phyloP scores from a whole-genome alignment of 2,888 invertebrate genomes.

The Parnassius smintheus region DNA sequence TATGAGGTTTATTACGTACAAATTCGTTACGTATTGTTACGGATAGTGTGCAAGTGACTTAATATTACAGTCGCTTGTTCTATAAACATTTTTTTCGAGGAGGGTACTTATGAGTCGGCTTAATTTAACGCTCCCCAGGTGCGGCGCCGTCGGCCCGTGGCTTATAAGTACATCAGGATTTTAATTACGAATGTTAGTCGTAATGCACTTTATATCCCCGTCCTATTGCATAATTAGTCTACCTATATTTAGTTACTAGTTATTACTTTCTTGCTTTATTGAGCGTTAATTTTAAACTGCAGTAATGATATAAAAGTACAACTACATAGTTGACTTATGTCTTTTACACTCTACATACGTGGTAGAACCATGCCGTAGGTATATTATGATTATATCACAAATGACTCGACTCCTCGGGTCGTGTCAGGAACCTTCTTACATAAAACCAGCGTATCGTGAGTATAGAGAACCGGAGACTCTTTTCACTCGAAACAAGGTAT shows the following conservation, averaged over 20 bases:
- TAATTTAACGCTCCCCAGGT: slow-evolving; percentile 71
- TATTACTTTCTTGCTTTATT: no score
- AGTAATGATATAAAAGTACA: no score
- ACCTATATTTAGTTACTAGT: slow-evolving; percentile 23
- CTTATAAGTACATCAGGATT: slow-evolving; percentile 65
- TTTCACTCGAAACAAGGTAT: no score
- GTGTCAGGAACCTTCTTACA: no score
- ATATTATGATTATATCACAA: no score
- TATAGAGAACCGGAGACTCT: no score
- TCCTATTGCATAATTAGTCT: slow-evolving; percentile 29
- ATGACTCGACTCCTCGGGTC: no score
- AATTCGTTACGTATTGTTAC: slow-evolving; percentile 9
- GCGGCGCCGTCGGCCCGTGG: slow-evolving; percentile 55
- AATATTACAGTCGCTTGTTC: slow-evolving; percentile 36
- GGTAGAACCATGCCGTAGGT: no score
- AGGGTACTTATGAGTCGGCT: slow-evolving; percentile 32
- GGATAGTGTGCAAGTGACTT: slow-evolving; percentile 33
- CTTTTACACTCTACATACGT: no score
- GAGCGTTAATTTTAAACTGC: no score
- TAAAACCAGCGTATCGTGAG: no score
- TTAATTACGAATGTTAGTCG: slow-evolving; percentile 71
- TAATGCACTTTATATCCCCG: slow-evolving; percentile 42
- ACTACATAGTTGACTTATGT: no score
- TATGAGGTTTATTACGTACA: slow-evolving; percentile 9
- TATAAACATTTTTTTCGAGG: slow-evolving; percentile 39